Conservation (phyloP, 2,113 vertebrate species). For the Nothobranchius kuhntae region DNA sequence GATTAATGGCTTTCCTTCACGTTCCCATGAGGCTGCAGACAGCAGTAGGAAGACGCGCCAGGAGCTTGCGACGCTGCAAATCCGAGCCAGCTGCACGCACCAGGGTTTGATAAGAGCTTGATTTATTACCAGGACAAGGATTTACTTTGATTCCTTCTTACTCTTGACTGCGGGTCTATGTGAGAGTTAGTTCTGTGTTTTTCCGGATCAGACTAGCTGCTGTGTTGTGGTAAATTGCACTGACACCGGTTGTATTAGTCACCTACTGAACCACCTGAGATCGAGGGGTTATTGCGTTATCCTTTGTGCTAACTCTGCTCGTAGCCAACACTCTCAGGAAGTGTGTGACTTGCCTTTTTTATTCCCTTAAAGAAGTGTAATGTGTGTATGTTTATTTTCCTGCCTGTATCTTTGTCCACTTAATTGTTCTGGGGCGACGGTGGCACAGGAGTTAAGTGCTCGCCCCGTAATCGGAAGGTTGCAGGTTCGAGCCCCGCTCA, state of each 20-base stretch:
- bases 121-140: conserved; percentile 12
- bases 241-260: conserved; percentile 19
- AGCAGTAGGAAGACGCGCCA: conserved; percentile 2
- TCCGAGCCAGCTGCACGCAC: conserved; percentile 6
- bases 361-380: neutral
- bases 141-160: neutral
- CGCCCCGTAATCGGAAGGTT: too few species aligned
- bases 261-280: conserved; percentile 5
- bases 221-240: neutral
- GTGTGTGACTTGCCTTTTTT: neutral
- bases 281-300: conserved; percentile 8
- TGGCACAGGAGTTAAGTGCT: too few species aligned
- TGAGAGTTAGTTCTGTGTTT: conserved; percentile 12
- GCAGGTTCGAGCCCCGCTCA: too few species aligned
- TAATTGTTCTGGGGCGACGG: conserved; percentile 18
- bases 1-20: conserved; percentile 77
- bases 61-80: neutral
- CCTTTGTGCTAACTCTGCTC: neutral
- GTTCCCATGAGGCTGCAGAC: conserved; percentile 58
- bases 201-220: conserved; percentile 1
- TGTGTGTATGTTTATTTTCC: conserved; percentile 1
- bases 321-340: neutral
- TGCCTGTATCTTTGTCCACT: conserved; percentile 9
- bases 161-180: neutral
- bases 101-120: conserved; percentile 47